Conservation (phyloP, 2,888 invertebrate species). For the Pteria penguin region DNA sequence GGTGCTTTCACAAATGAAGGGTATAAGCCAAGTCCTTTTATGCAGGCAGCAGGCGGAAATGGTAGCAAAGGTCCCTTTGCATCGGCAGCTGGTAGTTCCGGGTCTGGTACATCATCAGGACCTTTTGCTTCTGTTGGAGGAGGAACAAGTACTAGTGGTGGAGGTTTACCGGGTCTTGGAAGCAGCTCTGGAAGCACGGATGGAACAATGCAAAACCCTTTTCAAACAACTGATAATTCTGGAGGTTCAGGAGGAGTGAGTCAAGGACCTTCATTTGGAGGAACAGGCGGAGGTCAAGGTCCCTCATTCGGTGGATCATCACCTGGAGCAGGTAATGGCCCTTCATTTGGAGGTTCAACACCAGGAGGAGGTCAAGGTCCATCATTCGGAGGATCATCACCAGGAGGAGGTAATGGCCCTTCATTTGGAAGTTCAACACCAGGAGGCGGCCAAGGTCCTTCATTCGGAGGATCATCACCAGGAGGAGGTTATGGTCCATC, state of each 20-base stretch:
- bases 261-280: constrained; percentile 32
- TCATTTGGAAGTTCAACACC: background rate
- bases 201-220: constrained; percentile 2
- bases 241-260: constrained; percentile 7
- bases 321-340: background rate
- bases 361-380: constrained; percentile 29
- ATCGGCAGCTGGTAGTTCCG: constrained; percentile 31
- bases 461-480: background rate
- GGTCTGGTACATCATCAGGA: constrained; percentile 15
- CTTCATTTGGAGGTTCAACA: constrained; percentile 31
- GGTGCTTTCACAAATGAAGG: constrained; percentile 40
- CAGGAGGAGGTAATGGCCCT: constrained; percentile 26
- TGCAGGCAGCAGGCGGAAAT: constrained; percentile 47
- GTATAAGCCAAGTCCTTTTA: constrained; percentile 35
- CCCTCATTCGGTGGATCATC: constrained; percentile 38
- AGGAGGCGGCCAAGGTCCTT: constrained; percentile 1
- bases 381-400: constrained; percentile 33
- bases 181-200: background rate
- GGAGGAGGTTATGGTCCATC: background rate
- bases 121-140: constrained; percentile 2
- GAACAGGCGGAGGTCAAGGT: constrained; percentile 18
- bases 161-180: background rate
- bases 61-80: constrained; percentile 48
- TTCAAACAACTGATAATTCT: constrained; percentile 6
- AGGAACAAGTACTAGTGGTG: too few species aligned